phyloP scores from a whole-genome alignment of 1,140 invertebrate genomes.

The Watersipora subatra region DNA sequence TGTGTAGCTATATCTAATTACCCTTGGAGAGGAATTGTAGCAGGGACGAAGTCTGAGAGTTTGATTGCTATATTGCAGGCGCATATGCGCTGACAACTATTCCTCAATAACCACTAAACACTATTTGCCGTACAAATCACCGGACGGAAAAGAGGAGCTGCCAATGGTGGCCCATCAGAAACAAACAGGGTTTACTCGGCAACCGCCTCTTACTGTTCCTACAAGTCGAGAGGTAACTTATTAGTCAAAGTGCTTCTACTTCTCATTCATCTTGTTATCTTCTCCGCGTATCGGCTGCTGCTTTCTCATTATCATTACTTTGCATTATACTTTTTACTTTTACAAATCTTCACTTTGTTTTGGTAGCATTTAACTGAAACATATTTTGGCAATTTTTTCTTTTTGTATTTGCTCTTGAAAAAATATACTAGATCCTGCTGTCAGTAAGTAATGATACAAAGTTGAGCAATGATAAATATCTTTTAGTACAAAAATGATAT shows the following conservation, averaged over 20 bases:
- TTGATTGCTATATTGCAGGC: constrained; percentile 23
- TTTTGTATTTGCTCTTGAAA: too few species aligned
- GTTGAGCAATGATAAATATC: too few species aligned
- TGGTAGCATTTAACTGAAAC: too few species aligned
- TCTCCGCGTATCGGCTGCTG: not conserved
- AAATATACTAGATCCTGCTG: too few species aligned
- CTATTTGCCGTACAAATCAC: constrained; percentile 24
- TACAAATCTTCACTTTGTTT: too few species aligned
- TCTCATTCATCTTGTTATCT: not conserved
- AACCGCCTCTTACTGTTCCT: constrained; percentile 25
- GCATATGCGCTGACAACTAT: constrained; percentile 32
- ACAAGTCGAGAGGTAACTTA: constrained; percentile 21
- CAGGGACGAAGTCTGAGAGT: too few species aligned
- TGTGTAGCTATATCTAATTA: too few species aligned
- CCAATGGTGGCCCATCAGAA: constrained; percentile 24
- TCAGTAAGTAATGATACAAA: too few species aligned
- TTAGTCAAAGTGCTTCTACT: not conserved
- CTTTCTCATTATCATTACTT: not conserved
- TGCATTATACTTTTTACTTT: too few species aligned
- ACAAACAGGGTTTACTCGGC: constrained; percentile 28
- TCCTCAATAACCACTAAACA: constrained; percentile 25
- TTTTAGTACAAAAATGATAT: too few species aligned
- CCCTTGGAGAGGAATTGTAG: too few species aligned
- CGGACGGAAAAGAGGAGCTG: constrained; percentile 22
- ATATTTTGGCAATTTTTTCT: too few species aligned